Conservation (phyloP, 2,113 vertebrate genomes). For the Hypanus sabinus region DNA sequence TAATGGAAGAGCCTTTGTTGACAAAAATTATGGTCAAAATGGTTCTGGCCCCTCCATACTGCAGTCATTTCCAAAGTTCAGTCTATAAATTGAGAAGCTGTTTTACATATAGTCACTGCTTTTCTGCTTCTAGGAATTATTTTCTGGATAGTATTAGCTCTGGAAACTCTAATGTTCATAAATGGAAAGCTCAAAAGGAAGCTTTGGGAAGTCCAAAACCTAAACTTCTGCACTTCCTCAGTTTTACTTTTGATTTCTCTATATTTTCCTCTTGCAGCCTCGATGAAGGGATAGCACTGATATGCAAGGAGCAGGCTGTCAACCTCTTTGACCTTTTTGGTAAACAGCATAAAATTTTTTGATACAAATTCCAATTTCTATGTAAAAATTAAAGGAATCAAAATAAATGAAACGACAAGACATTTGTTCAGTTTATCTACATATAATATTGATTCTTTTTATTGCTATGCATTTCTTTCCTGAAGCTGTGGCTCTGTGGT, state of each 20-base stretch:
- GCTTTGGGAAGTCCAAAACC: background rate
- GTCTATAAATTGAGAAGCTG: background rate
- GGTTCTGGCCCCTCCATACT: background rate
- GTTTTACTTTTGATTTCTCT: background rate
- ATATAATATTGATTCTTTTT: no score
- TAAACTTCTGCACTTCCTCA: background rate
- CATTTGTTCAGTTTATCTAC: background rate
- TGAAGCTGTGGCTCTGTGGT: no score
- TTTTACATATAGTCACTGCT: background rate
- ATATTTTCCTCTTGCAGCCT: background rate
- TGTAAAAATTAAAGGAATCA: background rate
- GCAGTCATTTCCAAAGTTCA: background rate
- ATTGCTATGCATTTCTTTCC: no score
- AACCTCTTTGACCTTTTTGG: background rate
- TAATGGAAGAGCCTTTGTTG: conserved; percentile 2
- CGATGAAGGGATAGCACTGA: background rate
- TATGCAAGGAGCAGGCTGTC: background rate
- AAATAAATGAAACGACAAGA: background rate
- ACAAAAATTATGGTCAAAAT: background rate
- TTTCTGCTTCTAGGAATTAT: background rate
- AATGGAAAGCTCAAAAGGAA: background rate
- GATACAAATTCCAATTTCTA: background rate
- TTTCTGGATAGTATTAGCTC: background rate
- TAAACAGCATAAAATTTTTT: background rate
- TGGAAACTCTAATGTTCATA: background rate